phyloP scores from a whole-genome alignment of 1,140 invertebrate species.

The Papilio helenus region DNA sequence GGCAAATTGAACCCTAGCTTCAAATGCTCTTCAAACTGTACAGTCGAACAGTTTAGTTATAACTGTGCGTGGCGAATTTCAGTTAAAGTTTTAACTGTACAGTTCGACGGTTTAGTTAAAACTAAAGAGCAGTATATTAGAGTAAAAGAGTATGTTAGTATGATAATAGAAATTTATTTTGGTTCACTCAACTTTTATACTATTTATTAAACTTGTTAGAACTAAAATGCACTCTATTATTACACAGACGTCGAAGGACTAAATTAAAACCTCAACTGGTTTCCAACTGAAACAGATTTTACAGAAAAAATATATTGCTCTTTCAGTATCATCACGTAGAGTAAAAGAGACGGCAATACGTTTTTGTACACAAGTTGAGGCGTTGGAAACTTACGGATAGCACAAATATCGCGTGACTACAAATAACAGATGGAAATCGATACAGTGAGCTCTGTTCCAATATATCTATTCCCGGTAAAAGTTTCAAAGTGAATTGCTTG shows the following conservation, averaged over 20 bases:
- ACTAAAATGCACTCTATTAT: neutral
- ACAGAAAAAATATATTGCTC: neutral
- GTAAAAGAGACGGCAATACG: neutral
- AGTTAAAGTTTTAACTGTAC: no score
- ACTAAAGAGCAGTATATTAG: no score
- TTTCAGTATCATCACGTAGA: neutral
- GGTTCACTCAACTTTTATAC: no score
- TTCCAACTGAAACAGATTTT: neutral
- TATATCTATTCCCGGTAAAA: conserved; percentile 21
- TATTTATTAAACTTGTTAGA: neutral
- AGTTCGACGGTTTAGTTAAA: no score
- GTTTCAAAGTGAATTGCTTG: conserved; percentile 13
- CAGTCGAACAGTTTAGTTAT: no score
- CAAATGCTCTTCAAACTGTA: no score
- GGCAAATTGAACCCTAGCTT: neutral
- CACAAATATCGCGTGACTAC: conserved; percentile 26
- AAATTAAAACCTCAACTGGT: conserved; percentile 13
- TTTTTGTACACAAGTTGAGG: neutral
- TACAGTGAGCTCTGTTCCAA: conserved; percentile 4
- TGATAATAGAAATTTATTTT: no score
- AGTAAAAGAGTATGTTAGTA: no score
- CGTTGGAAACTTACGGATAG: neutral
- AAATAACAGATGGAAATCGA: conserved; percentile 29
- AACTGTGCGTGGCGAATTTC: no score
- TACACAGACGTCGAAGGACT: neutral